Conservation (phyloP, 2,113 vertebrate species). For the Catharus fuscescens region DNA sequence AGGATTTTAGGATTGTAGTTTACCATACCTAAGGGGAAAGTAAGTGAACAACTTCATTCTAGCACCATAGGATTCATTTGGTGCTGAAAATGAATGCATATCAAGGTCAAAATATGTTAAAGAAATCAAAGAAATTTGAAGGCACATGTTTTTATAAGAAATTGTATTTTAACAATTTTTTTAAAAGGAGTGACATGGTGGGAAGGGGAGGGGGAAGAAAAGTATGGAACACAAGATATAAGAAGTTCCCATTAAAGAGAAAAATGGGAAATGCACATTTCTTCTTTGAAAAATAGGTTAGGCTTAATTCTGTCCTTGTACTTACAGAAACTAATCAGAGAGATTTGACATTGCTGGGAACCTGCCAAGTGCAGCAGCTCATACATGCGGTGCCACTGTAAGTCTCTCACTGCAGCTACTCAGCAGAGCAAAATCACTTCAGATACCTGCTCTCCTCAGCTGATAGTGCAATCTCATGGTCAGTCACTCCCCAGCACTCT, state of each 20-base stretch:
- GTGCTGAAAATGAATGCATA: background rate
- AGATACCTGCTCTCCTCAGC: background rate
- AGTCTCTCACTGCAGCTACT: constrained; percentile 34
- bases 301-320: constrained; percentile 68
- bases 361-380: constrained; percentile 44
- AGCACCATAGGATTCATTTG: background rate
- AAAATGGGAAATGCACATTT: constrained; percentile 21
- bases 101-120: background rate
- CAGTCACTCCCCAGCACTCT: background rate
- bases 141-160: background rate
- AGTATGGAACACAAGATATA: background rate
- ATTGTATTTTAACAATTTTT: background rate
- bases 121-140: background rate
- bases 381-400: constrained; percentile 4
- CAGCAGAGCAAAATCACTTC: constrained; percentile 32
- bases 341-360: constrained; percentile 59
- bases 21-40: background rate
- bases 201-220: background rate
- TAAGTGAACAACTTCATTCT: background rate
- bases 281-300: constrained; percentile 57
- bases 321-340: constrained; percentile 71
- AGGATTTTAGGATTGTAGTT: background rate
- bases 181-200: background rate
- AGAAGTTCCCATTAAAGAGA: constrained; percentile 6
- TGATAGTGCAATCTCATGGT: background rate